phyloP scores from a whole-genome alignment of 2,888 invertebrate genomes.

The Nemurella pictetii region DNA sequence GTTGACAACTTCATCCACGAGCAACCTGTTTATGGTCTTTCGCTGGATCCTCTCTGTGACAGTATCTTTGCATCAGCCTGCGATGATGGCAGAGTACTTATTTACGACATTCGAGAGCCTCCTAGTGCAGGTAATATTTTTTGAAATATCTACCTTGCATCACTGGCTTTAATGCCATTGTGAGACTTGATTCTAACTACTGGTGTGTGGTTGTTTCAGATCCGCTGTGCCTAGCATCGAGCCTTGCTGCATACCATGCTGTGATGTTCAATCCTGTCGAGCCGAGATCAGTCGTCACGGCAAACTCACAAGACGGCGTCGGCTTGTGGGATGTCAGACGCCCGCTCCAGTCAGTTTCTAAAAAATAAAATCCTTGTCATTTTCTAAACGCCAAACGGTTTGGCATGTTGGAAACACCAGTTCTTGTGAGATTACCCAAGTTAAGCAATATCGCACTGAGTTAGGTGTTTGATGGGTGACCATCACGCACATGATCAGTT shows the following conservation, averaged over 20 bases:
- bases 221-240: conserved; percentile 69
- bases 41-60: conserved; percentile 83
- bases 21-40: conserved; percentile 87
- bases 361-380: no score
- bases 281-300: conserved; percentile 78
- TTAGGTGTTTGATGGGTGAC: no score
- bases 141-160: background rate
- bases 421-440: no score
- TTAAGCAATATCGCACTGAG: no score
- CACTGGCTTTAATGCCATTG: background rate
- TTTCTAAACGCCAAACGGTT: no score
- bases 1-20: conserved; percentile 80
- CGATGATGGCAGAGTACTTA: conserved; percentile 84
- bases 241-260: conserved; percentile 84
- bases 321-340: conserved; percentile 87
- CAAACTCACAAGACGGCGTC: conserved; percentile 87
- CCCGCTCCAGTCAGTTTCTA: conserved; percentile 77
- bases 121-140: conserved; percentile 47
- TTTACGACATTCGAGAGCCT: conserved; percentile 80
- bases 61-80: conserved; percentile 86
- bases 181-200: background rate
- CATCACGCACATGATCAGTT: no score
- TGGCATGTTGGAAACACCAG: no score
- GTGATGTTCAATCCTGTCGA: conserved; percentile 91
- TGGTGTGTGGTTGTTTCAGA: conserved; percentile 50